Evolutionary conservation across 2,797 vertebrate species (phyloP).

Genomic region (Epinephelus awoara): DNA sequence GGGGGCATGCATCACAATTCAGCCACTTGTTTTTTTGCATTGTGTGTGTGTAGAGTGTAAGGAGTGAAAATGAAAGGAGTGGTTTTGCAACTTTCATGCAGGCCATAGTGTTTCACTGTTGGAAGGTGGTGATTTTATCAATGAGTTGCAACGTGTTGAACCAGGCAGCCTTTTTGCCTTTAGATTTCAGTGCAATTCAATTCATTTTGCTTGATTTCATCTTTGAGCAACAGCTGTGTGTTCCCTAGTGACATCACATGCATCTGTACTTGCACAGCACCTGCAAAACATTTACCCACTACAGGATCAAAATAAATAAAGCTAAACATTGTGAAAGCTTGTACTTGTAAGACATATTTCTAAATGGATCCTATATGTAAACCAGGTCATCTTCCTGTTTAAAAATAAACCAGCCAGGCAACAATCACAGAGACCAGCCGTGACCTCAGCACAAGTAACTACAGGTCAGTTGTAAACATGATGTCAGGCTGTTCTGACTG

Average conservation of each 20-base stretch:
- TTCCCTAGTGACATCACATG: neutral
- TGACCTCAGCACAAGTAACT: constrained; percentile 34
- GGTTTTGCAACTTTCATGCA: neutral
- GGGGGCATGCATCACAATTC: neutral
- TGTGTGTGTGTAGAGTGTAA: neutral
- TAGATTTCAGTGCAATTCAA: neutral
- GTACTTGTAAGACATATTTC: neutral
- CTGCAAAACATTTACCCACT: neutral
- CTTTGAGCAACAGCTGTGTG: neutral
- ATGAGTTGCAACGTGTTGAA: neutral
- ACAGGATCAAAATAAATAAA: neutral
- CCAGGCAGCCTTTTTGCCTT: neutral
- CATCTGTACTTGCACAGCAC: neutral
- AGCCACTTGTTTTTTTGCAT: neutral
- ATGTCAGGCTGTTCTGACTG: neutral
- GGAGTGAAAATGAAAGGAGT: neutral
- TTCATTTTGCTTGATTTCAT: neutral
- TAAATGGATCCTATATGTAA: constrained; percentile 20
- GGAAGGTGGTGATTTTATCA: neutral
- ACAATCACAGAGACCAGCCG: constrained; percentile 10
- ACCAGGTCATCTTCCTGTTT: constrained; percentile 43
- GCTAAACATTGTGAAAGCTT: constrained; percentile 14
- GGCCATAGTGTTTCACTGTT: neutral
- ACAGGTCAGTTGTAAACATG: constrained; percentile 26
- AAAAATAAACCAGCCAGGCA: constrained; percentile 38